phyloP scores from a whole-genome alignment of 37 sponge, comb jelly and placozoan genomes.

The Hormiphora californensis region DNA sequence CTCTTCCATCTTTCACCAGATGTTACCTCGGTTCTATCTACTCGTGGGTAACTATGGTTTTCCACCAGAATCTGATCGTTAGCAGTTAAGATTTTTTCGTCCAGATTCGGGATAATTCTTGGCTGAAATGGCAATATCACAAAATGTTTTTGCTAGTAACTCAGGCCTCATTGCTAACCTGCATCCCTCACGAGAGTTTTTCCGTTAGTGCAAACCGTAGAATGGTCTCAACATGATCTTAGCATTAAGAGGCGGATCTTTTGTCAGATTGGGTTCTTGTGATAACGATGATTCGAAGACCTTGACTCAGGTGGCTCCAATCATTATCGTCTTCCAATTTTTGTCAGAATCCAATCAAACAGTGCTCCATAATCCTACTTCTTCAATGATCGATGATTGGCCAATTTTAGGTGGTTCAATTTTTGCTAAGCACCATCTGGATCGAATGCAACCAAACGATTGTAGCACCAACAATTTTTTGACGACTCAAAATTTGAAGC shows the following conservation, averaged over 20 bases:
- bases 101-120: neutral
- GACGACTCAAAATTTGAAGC: too few relatives aligned
- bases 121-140: neutral
- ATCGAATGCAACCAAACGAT: slow-evolving; percentile 8
- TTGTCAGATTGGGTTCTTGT: slow-evolving; percentile 62
- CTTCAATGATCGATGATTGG: slow-evolving; percentile 89
- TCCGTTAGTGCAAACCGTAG: slow-evolving; percentile 66
- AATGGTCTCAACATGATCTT: slow-evolving; percentile 80
- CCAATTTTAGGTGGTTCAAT: slow-evolving; percentile 76
- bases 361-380: slow-evolving; percentile 84
- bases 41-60: neutral
- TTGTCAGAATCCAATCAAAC: slow-evolving; percentile 73
- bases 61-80: slow-evolving; percentile 1
- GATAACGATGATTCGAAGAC: slow-evolving; percentile 71
- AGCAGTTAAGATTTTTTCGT: neutral
- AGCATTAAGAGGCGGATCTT: slow-evolving; percentile 69
- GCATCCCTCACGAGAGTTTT: slow-evolving; percentile 74
- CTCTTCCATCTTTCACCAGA: slow-evolving; percentile 64
- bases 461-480: slow-evolving; percentile 19
- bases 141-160: slow-evolving; percentile 58
- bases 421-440: neutral
- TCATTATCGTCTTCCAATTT: slow-evolving; percentile 82
- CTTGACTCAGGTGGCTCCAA: slow-evolving; percentile 90
- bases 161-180: slow-evolving; percentile 92
- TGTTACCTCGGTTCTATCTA: slow-evolving; percentile 52